phyloP scores from a whole-genome alignment of 2,797 vertebrate genomes.

The Miichthys miiuy region DNA sequence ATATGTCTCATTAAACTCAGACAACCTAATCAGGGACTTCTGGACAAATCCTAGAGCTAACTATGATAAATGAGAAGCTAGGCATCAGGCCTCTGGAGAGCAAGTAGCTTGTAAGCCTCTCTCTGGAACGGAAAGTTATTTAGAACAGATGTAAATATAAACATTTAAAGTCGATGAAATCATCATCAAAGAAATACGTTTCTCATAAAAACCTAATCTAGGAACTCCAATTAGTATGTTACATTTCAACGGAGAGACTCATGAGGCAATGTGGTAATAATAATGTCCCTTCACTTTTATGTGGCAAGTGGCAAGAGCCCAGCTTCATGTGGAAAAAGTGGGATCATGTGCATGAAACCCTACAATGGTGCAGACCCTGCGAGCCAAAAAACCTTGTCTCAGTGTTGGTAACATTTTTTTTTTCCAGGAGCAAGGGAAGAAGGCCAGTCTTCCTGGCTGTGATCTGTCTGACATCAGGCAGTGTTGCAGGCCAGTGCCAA shows the following conservation, averaged over 20 bases:
- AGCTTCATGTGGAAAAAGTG: slow-evolving; percentile 58
- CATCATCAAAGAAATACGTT: slow-evolving; percentile 56
- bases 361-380: slow-evolving; percentile 37
- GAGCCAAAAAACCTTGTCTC: slow-evolving; percentile 53
- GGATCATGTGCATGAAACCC: slow-evolving; percentile 65
- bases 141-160: slow-evolving; percentile 66
- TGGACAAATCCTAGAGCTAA: slow-evolving; percentile 69
- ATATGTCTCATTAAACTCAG: slow-evolving; percentile 74
- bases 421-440: slow-evolving; percentile 76
- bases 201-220: slow-evolving; percentile 59
- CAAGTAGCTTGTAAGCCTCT: neutral
- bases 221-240: slow-evolving; percentile 59
- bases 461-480: slow-evolving; percentile 81
- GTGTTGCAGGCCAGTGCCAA: slow-evolving; percentile 70
- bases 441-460: slow-evolving; percentile 76
- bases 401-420: slow-evolving; percentile 66
- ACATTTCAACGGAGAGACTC: slow-evolving; percentile 44
- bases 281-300: slow-evolving; percentile 64
- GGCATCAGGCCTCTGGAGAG: slow-evolving; percentile 21
- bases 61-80: slow-evolving; percentile 67
- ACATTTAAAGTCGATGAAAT: slow-evolving; percentile 70
- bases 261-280: slow-evolving; percentile 68
- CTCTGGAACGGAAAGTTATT: slow-evolving; percentile 41
- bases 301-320: slow-evolving; percentile 67
- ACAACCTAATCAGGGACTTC: slow-evolving; percentile 70